Evolutionary conservation across 2,113 vertebrate species (phyloP).

Genomic region (Nycticebus coucang): DNA sequence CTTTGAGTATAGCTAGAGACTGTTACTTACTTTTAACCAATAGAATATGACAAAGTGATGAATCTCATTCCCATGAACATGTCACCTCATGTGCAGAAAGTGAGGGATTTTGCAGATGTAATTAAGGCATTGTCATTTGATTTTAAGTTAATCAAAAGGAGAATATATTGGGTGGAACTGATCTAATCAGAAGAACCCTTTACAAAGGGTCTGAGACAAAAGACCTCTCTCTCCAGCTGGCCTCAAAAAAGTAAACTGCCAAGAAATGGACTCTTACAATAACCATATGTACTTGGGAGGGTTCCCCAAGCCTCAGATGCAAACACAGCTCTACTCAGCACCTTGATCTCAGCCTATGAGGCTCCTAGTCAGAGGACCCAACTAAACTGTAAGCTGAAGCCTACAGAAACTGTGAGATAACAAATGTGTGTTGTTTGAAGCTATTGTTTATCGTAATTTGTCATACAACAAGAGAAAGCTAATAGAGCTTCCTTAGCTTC

Average conservation of each 20-base stretch:
- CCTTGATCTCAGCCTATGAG: not conserved
- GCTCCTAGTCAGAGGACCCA: not conserved
- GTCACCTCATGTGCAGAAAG: not conserved
- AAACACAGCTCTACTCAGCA: not conserved
- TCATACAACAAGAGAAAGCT: not conserved
- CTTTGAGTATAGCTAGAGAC: not conserved
- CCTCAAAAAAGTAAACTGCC: not conserved
- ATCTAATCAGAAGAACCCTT: not conserved
- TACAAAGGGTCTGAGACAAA: not conserved
- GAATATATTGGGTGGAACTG: not conserved
- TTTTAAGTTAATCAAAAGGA: not conserved
- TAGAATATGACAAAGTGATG: not conserved
- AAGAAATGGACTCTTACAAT: not conserved
- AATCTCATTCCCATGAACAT: not conserved
- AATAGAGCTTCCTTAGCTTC: not conserved
- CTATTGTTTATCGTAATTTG: not conserved
- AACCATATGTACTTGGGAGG: not conserved
- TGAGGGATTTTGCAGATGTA: not conserved
- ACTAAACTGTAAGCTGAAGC: not conserved
- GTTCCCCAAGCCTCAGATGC: not conserved
- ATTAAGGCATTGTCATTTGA: not conserved
- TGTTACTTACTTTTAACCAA: not conserved
- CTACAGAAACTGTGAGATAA: not conserved
- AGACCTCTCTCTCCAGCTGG: not conserved
- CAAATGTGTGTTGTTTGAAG: not conserved